These are phyloP conservation scores for Habrosyne pyritoides DNA, from an alignment of 2,888 invertebrate genomes.

Conservation along the genomic window DNA sequence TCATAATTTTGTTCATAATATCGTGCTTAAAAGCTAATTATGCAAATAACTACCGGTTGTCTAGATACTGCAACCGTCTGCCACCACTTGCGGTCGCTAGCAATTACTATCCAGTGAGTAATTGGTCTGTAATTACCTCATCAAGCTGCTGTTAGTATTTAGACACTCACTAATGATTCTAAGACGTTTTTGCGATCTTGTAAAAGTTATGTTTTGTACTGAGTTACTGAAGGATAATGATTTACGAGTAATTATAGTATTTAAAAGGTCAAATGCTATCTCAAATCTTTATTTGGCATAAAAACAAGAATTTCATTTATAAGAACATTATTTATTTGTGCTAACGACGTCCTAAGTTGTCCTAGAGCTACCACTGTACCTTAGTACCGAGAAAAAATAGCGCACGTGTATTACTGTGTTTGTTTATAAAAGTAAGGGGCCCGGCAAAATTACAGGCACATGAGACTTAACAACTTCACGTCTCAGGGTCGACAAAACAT, in stretches of 20 bases:
- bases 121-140: conserved; percentile 40
- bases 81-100: conserved; percentile 20
- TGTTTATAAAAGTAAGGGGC: too few relatives aligned
- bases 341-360: too few relatives aligned
- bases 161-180: not conserved
- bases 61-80: conserved; percentile 1
- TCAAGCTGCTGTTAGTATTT: conserved; percentile 19
- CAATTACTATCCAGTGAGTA: conserved; percentile 37
- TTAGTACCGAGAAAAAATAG: too few relatives aligned
- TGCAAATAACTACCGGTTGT: not conserved
- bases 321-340: too few relatives aligned
- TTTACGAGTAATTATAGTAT: too few relatives aligned
- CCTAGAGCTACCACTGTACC: too few relatives aligned
- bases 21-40: not conserved
- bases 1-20: not conserved
- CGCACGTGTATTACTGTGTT: too few relatives aligned
- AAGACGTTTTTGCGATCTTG: not conserved
- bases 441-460: too few relatives aligned
- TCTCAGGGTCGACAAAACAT: too few relatives aligned
- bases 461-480: too few relatives aligned
- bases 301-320: too few relatives aligned
- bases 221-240: not conserved
- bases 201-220: not conserved
- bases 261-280: not conserved
- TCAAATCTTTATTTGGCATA: too few relatives aligned